A percentile compares a stretch with the other conserved stretches of the same genome.
phyloP scores from a whole-genome alignment of 2,797 vertebrate species.

The Mormyrops attenuatus region DNA sequence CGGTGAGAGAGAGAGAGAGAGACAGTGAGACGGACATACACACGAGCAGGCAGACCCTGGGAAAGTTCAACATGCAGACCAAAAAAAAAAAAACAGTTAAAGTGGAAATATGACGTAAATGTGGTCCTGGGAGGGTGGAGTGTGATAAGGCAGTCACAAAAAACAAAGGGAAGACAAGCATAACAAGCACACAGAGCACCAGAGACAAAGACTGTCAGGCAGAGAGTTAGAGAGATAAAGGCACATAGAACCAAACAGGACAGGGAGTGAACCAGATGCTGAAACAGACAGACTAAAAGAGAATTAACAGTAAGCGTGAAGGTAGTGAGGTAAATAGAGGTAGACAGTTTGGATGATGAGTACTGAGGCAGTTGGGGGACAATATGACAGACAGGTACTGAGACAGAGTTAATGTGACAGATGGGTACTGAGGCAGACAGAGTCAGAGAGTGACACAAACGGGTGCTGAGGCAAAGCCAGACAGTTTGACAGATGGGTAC shows the following conservation, averaged over 20 bases:
- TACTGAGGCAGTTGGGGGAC: not conserved
- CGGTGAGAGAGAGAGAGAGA: slow-evolving; percentile 74
- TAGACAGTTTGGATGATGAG: not conserved
- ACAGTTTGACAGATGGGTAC: not conserved
- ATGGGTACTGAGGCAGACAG: not conserved
- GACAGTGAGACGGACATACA: slow-evolving; percentile 77
- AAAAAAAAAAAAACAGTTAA: not conserved
- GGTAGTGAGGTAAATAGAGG: not conserved
- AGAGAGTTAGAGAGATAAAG: not conserved
- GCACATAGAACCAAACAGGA: not conserved
- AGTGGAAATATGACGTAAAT: not conserved
- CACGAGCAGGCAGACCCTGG: slow-evolving; percentile 60
- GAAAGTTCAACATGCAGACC: slow-evolving; percentile 12
- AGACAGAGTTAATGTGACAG: not conserved
- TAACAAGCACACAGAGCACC: not conserved
- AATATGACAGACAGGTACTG: not conserved
- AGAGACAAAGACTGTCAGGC: not conserved
- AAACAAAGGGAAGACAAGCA: not conserved
- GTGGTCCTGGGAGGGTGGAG: not conserved
- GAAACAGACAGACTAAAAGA: not conserved
- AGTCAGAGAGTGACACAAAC: not conserved
- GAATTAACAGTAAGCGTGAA: not conserved
- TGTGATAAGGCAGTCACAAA: not conserved
- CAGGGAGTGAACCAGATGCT: not conserved
- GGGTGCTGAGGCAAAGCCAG: not conserved